Evolutionary conservation across 2,113 vertebrate genomes (phyloP), one percentile per base, ranked within the genome.

Genomic region (Boleophthalmus pectinirostris): DNA sequence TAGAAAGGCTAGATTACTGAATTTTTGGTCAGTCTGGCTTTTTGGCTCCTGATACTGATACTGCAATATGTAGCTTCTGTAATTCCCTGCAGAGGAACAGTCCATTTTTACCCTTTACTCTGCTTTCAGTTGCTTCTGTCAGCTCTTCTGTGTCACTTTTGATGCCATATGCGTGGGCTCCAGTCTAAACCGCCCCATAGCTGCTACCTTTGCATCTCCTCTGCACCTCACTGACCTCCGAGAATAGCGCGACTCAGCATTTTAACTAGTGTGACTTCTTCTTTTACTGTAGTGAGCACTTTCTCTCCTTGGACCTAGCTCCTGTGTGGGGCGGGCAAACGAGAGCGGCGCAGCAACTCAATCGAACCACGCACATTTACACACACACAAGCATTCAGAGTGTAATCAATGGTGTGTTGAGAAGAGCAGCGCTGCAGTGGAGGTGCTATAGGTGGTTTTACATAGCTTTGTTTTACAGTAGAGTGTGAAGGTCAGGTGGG

Each of bases 181-280:
- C 69, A 76, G 81, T 84, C 53, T 81, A 60, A 77, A 79, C 72
- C 23, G 60, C 65, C 69, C 49, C 25, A 0, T 57, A 46, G 0
- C 61, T 53, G 70, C 74, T 66, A 75, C 79, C 70, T 79, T 78
- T 78, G 81, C 49, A 14, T 82, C 82, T 68, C 78, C 80, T 35
- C 15, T 73, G 75, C n/a, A 1, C 65, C 72, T 60, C 80, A 9
- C 74, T 88, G 85, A 92, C 89, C 90, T 84, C 85, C 14, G 73
- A 60, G 72, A 88, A 88, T 53, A 21, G 60, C 66, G 24, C 21
- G 56, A 90, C 75, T 91, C 90, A 90, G 90, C 91, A 2, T 76
- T 92, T 90, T 90, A 83, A 79, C 83, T 68, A 85, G 84, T 89
- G 85, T 23, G 18, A 89, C 87, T 90, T 90, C 78, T 85, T 82